Base-by-base conservation (phyloP, 1,140 invertebrate genomes). In the Carcinoscorpius rotundicauda region DNA sequence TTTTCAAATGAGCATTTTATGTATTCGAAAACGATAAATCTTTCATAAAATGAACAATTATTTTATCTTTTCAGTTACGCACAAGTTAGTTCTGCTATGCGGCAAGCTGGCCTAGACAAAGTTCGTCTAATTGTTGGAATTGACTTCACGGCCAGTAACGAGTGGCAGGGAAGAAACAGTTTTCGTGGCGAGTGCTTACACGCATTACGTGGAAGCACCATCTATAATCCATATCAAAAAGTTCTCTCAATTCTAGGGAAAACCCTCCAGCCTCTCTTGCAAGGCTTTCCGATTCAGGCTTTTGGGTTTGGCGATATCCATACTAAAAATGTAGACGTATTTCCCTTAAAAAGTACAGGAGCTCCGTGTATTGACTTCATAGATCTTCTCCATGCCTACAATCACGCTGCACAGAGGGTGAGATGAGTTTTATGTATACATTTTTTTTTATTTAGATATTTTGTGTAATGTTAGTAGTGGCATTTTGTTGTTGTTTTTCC, bases 101-200 rank as follows among this genome's bases (percentile, higher is more conserved):
- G 68, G 50, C 64, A 69, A 55, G 75, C 76, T 3, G 78, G 78
- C 0, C 64, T 78, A 5, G 72, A 74, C 51, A 66, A 68, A 0
- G 74, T 75, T 69, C 69, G 73, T 49, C 66, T 78, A 52, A 76
- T 77, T 29, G 72, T 77, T 63, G 80, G 80, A 1, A 74, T 82
- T 50, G 81, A 82, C 72, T 82, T 81, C 71, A 81, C 79, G 48
- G 81, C 81, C 49, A 79, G 78, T 66, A 82, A 82, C 69, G 81
- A 82, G 68, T 81, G 81, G 76, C 80, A 82, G 70, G 81, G 81
- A 11, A 71, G 80, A 51, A 76, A 77, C 6, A 8, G 10, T 8
- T 50, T 61, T 51, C 8, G 68, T 61, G 76, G 78, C 8, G 71
- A 76, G 11, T 75, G 76, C 4, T 70, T 76, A 53, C 66, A 80